Evolutionary conservation across 2,888 invertebrate genomes (phyloP), one percentile per base, ranked within the genome.

Genomic region (Neoscelio sp.): DNA sequence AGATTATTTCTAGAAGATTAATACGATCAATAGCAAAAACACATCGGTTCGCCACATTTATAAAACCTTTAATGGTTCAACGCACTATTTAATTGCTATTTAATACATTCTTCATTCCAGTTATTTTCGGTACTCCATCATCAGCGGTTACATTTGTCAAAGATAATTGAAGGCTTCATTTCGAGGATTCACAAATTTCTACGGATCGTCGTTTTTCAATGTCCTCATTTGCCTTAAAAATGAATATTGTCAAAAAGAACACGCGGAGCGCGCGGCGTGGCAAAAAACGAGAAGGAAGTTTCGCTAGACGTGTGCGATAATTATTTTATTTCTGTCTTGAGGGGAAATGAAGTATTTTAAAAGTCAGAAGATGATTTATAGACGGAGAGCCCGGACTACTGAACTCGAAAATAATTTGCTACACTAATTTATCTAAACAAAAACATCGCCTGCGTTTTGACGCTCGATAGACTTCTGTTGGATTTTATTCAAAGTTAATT

Each of bases 321-420:
- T 79, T 79, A 79, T 79, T 79, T 79, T 75, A 79, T 79, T 79
- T 79, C 70, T 33, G 75, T 75, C 75, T 26, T 48, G 58, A 75
- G 60, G 75, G 75, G 71, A 64, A 70, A 65, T 62, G 75, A 13
- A 50, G 75, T 71, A 75, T 79, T 79, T 79, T 79, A 71, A 75
- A 79, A 79, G 75, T 79, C 71, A 23, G 64, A 75, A 71, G 60
- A 79, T 75, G 79, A 79, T 79, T 79, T 79, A 79, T 79, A 68
- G 74, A 64, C 52, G 42, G 26, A n/a, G 40, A 20, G 17, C 30
- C 18, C 44, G 35, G 58, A 56, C 35, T 38, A 50, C 4, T 70
- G 74, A 23, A 65, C 74, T 26, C 60, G 20, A 65, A 70, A 70
- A 79, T 79, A 74, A 79, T 79, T 79, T 79, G 79, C 79, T 60